phyloP scores from a whole-genome alignment of 2,113 vertebrate genomes.

The Dicaeum eximium region DNA sequence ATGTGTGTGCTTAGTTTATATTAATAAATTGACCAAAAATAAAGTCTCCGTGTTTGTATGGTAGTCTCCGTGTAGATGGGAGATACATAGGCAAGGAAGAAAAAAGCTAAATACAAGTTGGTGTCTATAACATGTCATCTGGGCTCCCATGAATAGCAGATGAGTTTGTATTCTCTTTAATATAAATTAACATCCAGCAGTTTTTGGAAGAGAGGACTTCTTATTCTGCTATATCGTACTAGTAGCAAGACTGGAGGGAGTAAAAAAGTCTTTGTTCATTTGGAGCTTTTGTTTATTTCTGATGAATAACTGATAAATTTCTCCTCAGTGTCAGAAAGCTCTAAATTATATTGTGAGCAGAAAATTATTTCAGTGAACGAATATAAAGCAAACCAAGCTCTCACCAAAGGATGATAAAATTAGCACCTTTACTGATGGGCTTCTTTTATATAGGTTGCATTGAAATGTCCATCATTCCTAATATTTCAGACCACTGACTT shows the following conservation, averaged over 20 bases:
- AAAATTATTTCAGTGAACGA: neutral
- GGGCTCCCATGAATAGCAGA: neutral
- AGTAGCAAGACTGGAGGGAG: neutral
- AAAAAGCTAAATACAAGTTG: neutral
- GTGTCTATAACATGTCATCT: neutral
- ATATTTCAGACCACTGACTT: conserved; percentile 65
- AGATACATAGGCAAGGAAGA: neutral
- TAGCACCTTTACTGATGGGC: conserved; percentile 33
- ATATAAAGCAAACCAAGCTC: neutral
- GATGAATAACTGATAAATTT: neutral
- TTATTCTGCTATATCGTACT: neutral
- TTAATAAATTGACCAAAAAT: neutral
- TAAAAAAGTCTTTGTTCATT: neutral
- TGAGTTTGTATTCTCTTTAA: neutral
- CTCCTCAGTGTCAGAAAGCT: neutral
- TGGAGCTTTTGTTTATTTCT: neutral
- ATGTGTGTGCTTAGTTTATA: neutral
- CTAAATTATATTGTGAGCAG: neutral
- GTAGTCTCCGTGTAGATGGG: neutral
- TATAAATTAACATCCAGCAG: neutral
- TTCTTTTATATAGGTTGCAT: conserved; percentile 51
- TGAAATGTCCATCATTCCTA: conserved; percentile 66
- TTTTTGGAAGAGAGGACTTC: neutral
- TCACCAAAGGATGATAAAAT: conserved; percentile 14
- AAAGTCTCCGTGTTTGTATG: neutral